Evolutionary conservation across 92 coral and sea anemone genomes (phyloP).

Genomic region (Parazoanthus atlanticus): DNA sequence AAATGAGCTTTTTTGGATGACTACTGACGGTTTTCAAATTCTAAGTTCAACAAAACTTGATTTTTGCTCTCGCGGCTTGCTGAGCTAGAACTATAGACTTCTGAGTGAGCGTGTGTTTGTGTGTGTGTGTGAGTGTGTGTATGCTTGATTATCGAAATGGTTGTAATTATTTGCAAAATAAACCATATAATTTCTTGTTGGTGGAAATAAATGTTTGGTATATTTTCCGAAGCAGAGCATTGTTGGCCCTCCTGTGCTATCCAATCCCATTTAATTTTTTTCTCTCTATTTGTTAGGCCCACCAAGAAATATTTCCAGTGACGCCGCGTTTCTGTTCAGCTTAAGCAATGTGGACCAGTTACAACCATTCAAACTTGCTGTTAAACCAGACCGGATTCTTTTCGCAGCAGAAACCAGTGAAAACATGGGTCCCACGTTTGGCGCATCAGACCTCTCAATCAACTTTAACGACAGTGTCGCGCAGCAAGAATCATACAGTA

Average conservation of each 20-base stretch:
- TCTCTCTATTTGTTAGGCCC: constrained; percentile 10
- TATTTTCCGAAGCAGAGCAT: too few species aligned
- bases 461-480: background rate
- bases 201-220: too few species aligned
- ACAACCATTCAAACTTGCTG: constrained; percentile 14
- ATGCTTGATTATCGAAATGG: background rate
- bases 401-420: constrained; percentile 14
- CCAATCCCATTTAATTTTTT: too few species aligned
- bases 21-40: background rate
- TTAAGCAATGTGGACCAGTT: constrained; percentile 8
- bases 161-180: background rate
- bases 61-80: too few species aligned
- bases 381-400: background rate
- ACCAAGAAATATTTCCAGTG: constrained; percentile 26
- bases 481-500: background rate
- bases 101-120: background rate
- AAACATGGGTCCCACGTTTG: constrained; percentile 28
- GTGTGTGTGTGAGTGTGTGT: background rate
- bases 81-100: background rate
- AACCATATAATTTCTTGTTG: background rate
- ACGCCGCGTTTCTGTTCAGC: constrained; percentile 32
- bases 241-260: too few species aligned
- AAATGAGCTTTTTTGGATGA: background rate
- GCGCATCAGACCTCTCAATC: constrained; percentile 16
- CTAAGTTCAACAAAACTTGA: background rate